Evolutionary conservation across 1,140 invertebrate species (phyloP).

Genomic region (Triops cancriformis): DNA sequence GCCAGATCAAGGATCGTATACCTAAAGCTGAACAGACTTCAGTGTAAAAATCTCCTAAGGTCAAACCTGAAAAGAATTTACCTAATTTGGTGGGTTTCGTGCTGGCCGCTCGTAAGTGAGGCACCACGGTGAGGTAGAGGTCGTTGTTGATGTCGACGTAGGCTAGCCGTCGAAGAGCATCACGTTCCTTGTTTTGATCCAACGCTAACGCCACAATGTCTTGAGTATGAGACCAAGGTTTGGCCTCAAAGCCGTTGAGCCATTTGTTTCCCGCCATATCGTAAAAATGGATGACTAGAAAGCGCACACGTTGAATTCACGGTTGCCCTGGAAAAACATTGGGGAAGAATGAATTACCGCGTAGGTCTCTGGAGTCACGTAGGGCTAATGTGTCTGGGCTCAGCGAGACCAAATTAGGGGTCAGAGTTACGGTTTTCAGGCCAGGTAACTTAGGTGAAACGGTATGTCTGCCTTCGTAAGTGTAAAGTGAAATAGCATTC

Average conservation of each 20-base stretch:
- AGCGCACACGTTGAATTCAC: slow-evolving; percentile 30
- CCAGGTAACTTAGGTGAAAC: neutral
- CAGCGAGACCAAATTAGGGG: slow-evolving; percentile 1
- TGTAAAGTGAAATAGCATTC: slow-evolving; percentile 23
- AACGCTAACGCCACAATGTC: slow-evolving; percentile 27
- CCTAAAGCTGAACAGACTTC: neutral
- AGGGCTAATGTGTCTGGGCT: slow-evolving; percentile 4
- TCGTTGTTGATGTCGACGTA: slow-evolving; percentile 75
- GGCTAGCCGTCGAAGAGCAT: slow-evolving; percentile 55
- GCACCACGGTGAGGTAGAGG: slow-evolving; percentile 61
- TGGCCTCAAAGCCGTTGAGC: slow-evolving; percentile 42
- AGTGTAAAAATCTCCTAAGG: neutral
- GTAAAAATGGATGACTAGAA: slow-evolving; percentile 56
- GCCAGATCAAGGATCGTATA: slow-evolving; percentile 70
- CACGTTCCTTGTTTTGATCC: slow-evolving; percentile 28
- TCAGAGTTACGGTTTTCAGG: neutral
- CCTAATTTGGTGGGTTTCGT: slow-evolving; percentile 62
- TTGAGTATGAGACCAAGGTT: neutral
- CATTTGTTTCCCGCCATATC: slow-evolving; percentile 68
- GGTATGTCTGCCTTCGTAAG: slow-evolving; percentile 35
- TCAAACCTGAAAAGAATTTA: slow-evolving; percentile 39
- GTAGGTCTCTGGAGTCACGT: slow-evolving; percentile 5
- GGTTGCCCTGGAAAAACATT: too few species aligned
- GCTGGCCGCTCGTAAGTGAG: slow-evolving; percentile 47
- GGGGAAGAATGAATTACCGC: neutral